Percentiles rank a stretch among this genome's conserved stretches.
phyloP scores from a whole-genome alignment of 2,113 vertebrate genomes.

The Emydocephalus ijimae region DNA sequence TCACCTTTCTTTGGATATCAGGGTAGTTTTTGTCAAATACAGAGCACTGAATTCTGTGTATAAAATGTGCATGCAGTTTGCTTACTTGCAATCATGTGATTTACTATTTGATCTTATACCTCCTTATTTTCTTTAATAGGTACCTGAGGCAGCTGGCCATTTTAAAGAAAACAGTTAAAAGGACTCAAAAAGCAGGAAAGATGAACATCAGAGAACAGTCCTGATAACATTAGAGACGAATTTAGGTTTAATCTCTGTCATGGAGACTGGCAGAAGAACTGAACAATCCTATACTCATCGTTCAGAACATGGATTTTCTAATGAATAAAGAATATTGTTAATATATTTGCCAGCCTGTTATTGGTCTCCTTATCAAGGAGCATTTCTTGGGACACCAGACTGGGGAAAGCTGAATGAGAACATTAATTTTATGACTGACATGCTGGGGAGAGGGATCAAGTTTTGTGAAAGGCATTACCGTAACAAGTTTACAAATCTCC shows the following conservation, averaged over 20 bases:
- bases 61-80: not conserved
- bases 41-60: not conserved
- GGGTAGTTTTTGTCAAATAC: not conserved
- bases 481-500: constrained; percentile 46
- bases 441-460: constrained; percentile 12
- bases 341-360: not conserved
- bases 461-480: constrained; percentile 36
- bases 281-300: not conserved
- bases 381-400: not conserved
- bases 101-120: not conserved
- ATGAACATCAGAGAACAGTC: too few relatives aligned
- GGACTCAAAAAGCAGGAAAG: not conserved
- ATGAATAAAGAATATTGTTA: not conserved
- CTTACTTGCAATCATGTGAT: not conserved
- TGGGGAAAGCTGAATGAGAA: not conserved
- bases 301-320: not conserved
- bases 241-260: not conserved
- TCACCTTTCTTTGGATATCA: not conserved
- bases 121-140: not conserved
- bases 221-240: not conserved
- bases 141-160: not conserved
- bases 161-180: not conserved
- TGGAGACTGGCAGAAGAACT: not conserved
- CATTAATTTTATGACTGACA: not conserved
- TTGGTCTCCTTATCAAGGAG: not conserved